phyloP scores from a whole-genome alignment of 2,113 vertebrate genomes.

The Austrofundulus limnaeus region DNA sequence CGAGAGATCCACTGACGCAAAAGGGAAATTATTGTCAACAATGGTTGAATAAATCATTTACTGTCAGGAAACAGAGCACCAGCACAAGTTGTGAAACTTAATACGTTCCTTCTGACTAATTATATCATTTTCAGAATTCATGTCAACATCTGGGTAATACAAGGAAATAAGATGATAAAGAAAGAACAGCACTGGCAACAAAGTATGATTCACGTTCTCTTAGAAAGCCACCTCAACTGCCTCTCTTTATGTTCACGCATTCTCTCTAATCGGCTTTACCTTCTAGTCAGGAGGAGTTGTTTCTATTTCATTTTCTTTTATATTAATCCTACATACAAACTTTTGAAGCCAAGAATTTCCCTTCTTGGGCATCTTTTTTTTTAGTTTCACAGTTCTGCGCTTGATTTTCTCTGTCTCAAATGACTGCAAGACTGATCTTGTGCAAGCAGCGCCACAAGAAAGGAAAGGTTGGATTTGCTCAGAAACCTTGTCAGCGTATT shows the following conservation, averaged over 20 bases:
- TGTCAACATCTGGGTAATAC: constrained; percentile 11
- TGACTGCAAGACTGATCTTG: constrained; percentile 2
- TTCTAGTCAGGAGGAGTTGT: background rate
- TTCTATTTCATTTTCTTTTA: background rate
- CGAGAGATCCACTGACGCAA: background rate
- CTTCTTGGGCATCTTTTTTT: constrained; percentile 6
- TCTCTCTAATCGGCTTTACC: background rate
- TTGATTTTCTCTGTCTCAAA: constrained; percentile 32
- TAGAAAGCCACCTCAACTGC: background rate
- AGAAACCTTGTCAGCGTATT: constrained; percentile 42
- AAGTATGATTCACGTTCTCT: constrained; percentile 2
- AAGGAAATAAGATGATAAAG: constrained; percentile 11
- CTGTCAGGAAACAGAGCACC: constrained; percentile 48
- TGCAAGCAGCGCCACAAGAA: constrained; percentile 5
- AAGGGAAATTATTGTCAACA: constrained; percentile 28
- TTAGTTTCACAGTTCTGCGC: constrained; percentile 15
- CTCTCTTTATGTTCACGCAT: too few species aligned
- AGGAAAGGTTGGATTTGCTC: constrained; percentile 26
- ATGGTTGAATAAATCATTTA: constrained; percentile 26
- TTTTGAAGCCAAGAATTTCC: background rate
- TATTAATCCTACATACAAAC: background rate
- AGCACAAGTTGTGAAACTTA: constrained; percentile 15
- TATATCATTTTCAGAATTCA: constrained; percentile 2
- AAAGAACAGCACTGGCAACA: background rate
- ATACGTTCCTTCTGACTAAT: constrained; percentile 7